Evolutionary conservation across 2,888 invertebrate genomes (phyloP).

Genomic region (Autographa gamma): DNA sequence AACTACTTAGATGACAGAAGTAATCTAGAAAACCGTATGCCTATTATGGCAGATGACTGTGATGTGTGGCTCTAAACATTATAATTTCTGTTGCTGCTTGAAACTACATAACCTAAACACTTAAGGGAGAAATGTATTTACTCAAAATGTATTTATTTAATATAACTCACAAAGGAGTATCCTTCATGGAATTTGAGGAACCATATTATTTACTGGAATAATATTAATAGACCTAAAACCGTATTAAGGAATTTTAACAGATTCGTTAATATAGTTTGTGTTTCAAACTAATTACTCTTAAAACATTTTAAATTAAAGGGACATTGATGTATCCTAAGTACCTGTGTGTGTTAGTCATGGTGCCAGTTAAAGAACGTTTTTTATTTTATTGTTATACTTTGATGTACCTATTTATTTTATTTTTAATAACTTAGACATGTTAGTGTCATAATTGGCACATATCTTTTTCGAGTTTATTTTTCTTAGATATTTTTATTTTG

Average conservation of each 20-base stretch:
- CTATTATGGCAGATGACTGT: not conserved
- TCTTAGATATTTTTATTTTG: not conserved
- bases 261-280: not conserved
- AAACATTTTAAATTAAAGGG: not conserved
- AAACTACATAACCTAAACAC: not conserved
- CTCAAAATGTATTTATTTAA: conserved; percentile 3
- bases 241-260: not conserved
- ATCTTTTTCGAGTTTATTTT: not conserved
- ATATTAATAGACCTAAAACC: not conserved
- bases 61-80: not conserved
- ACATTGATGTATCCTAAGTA: not conserved
- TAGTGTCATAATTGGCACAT: not conserved
- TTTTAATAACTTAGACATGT: conserved; percentile 1
- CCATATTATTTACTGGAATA: not conserved
- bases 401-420: not conserved
- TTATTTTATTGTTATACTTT: conserved; percentile 3
- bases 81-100: not conserved
- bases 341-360: not conserved
- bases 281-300: not conserved
- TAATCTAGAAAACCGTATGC: not conserved
- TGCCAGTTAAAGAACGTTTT: conserved; percentile 3
- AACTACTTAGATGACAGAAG: not conserved
- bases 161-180: not conserved
- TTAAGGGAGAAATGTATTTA: conserved; percentile 6
- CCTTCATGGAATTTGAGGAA: not conserved